Conservation (phyloP, 1,140 invertebrate genomes). For the Dryas iulia region DNA sequence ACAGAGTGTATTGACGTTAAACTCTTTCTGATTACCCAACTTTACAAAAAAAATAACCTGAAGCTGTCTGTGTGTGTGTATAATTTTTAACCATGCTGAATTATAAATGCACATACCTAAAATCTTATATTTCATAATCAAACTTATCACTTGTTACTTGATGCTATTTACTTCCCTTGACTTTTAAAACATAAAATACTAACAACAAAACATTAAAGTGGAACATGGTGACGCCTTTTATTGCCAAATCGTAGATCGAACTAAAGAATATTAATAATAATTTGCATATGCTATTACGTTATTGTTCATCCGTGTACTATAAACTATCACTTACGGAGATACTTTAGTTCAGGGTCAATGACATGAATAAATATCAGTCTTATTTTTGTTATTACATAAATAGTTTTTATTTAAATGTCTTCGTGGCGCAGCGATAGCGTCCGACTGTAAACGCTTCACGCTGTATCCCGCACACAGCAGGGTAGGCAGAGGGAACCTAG, state of each 20-base stretch:
- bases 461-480: too few relatives aligned
- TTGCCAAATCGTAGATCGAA: slow-evolving; percentile 33
- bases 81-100: too few relatives aligned
- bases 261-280: slow-evolving; percentile 21
- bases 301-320: slow-evolving; percentile 19
- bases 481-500: too few relatives aligned
- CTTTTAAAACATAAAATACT: slow-evolving; percentile 29
- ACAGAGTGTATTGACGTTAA: too few relatives aligned
- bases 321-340: slow-evolving; percentile 14
- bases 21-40: too few relatives aligned
- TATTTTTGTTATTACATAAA: not conserved
- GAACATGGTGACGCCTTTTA: slow-evolving; percentile 31
- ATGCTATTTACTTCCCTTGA: slow-evolving; percentile 36
- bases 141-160: slow-evolving; percentile 3
- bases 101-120: too few relatives aligned
- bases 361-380: not conserved
- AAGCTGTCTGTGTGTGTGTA: too few relatives aligned
- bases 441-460: too few relatives aligned
- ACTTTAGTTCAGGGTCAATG: slow-evolving; percentile 9
- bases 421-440: too few relatives aligned
- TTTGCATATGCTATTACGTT: slow-evolving; percentile 27
- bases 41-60: too few relatives aligned
- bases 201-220: slow-evolving; percentile 26
- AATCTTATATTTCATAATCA: slow-evolving; percentile 12
- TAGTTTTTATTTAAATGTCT: too few relatives aligned